Conservation (phyloP, 2,888 invertebrate genomes). For the Drosophila macrothrix region DNA sequence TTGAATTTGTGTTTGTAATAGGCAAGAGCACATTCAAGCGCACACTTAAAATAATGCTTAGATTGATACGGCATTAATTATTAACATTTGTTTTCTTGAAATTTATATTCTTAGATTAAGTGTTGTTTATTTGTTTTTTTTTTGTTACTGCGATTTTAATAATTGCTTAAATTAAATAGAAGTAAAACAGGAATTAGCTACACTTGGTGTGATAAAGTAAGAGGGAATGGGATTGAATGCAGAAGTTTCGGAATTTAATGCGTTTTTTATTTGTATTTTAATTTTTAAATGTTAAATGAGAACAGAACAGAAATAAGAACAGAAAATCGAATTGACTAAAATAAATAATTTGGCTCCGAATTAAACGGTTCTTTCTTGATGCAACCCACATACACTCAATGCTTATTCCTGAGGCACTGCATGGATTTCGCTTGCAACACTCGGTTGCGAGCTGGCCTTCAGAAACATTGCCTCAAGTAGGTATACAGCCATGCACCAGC, state of each 20-base stretch:
- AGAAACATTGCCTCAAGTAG: conserved; percentile 35
- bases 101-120: not conserved
- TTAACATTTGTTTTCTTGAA: not conserved
- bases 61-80: not conserved
- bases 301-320: not conserved
- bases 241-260: not conserved
- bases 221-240: not conserved
- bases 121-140: not conserved
- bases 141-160: too few relatives aligned
- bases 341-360: not conserved
- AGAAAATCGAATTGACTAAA: not conserved
- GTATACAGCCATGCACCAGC: conserved; percentile 17
- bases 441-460: conserved; percentile 40
- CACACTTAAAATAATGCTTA: not conserved
- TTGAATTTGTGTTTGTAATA: not conserved
- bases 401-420: conserved; percentile 17
- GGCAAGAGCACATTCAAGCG: not conserved
- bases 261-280: not conserved
- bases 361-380: conserved; percentile 15
- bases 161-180: not conserved
- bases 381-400: conserved; percentile 6
- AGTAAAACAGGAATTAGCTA: not conserved
- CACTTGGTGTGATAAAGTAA: not conserved
- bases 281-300: not conserved
- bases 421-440: conserved; percentile 21